Percentiles rank a stretch among this genome's conserved stretches.
These are phyloP conservation scores for Pandion haliaetus DNA, from an alignment of 2,113 vertebrate genomes.

Conservation along the genomic window DNA sequence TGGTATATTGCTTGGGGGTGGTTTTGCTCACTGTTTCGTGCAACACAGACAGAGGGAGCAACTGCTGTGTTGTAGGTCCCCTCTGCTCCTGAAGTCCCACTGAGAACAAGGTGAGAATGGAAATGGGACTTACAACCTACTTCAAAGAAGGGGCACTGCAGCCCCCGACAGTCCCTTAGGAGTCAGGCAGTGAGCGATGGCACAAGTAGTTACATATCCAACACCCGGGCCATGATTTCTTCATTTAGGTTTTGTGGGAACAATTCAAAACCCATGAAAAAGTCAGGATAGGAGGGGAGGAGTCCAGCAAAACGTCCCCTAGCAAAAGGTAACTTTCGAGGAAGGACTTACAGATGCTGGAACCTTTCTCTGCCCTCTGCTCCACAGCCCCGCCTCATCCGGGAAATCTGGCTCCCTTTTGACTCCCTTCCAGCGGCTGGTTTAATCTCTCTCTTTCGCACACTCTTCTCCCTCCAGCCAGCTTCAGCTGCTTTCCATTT, in stretches of 20 bases:
- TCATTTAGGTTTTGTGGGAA: not conserved
- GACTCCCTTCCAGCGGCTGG: not conserved
- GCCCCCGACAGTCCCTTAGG: not conserved
- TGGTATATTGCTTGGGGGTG: not conserved
- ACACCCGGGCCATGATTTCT: not conserved
- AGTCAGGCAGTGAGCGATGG: not conserved
- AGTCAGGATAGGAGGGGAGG: not conserved
- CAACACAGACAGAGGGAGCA: not conserved
- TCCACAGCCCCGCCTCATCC: not conserved
- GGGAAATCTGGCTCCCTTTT: constrained; percentile 37
- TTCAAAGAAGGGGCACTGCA: not conserved
- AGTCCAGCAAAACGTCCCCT: not conserved
- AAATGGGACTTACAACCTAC: not conserved
- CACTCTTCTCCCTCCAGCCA: not conserved
- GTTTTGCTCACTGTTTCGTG: not conserved
- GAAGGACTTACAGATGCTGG: not conserved
- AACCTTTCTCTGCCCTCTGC: constrained; percentile 3
- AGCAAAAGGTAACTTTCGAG: not conserved
- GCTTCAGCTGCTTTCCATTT: constrained; percentile 26
- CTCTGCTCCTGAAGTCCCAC: not conserved
- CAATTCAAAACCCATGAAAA: not conserved
- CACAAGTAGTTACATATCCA: not conserved
- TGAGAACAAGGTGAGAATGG: not conserved
- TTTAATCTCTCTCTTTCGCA: not conserved
- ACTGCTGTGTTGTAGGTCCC: not conserved